Percentiles rank a stretch among this genome's conserved stretches.
phyloP scores from a whole-genome alignment of 1,140 invertebrate species.

The Pachyrhynchus sulphureomaculatus region DNA sequence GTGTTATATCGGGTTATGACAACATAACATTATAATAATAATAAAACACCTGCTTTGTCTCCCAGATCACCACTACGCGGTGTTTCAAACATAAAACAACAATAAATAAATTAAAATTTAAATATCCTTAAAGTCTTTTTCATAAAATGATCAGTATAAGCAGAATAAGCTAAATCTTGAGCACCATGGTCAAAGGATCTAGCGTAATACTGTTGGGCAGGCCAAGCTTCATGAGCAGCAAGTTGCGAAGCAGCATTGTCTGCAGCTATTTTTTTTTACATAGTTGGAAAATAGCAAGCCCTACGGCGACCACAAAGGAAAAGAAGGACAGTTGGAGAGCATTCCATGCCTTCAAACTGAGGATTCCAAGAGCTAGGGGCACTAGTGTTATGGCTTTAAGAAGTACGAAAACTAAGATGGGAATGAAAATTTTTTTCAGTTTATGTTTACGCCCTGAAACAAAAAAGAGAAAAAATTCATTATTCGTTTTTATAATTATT shows the following conservation, averaged over 20 bases:
- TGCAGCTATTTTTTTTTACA: slow-evolving; percentile 79
- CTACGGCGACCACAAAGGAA: slow-evolving; percentile 81
- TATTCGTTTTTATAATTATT: no score
- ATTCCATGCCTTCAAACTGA: slow-evolving; percentile 84
- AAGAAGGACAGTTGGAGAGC: slow-evolving; percentile 84
- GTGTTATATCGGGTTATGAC: no score
- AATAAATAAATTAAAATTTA: slow-evolving; percentile 22
- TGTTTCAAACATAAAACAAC: background rate
- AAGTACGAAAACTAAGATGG: slow-evolving; percentile 79
- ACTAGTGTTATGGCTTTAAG: slow-evolving; percentile 83
- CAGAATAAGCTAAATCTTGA: slow-evolving; percentile 73
- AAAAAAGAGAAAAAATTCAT: background rate
- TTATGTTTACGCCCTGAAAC: slow-evolving; percentile 70
- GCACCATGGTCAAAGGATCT: slow-evolving; percentile 55
- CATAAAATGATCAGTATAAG: slow-evolving; percentile 55
- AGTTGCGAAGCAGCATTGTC: slow-evolving; percentile 69
- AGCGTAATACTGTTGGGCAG: slow-evolving; percentile 57
- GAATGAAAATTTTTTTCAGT: slow-evolving; percentile 80
- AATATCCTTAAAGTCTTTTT: background rate
- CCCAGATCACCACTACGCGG: background rate
- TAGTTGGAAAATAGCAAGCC: slow-evolving; percentile 81
- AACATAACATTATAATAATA: no score
- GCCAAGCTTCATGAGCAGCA: slow-evolving; percentile 72
- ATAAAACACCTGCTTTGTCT: background rate
- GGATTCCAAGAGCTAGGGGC: slow-evolving; percentile 76